A percentile compares a stretch with the other conserved stretches of the same genome.
Conservation (phyloP, 2,113 vertebrate genomes). For the Stomatorhinus ivindoensis region DNA sequence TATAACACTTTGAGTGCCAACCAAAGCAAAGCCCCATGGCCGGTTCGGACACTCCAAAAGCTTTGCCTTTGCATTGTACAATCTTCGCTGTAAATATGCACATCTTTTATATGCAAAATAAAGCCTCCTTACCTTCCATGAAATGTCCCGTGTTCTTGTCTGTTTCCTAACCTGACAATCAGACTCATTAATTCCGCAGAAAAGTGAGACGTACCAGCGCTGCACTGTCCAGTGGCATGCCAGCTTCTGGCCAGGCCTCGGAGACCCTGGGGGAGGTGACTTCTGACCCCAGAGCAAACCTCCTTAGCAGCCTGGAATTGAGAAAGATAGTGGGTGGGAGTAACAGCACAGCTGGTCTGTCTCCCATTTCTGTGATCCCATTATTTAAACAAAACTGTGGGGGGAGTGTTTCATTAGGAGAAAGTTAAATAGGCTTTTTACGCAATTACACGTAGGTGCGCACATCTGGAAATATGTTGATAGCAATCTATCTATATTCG, state of each 20-base stretch:
- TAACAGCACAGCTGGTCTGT: background rate
- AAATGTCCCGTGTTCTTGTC: background rate
- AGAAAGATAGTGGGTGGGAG: background rate
- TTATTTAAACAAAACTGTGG: background rate
- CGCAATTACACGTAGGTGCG: background rate
- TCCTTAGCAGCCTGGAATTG: background rate
- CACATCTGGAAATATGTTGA: background rate
- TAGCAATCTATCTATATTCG: background rate
- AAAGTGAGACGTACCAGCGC: background rate
- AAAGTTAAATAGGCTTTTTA: background rate
- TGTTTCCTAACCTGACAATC: background rate
- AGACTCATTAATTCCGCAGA: background rate
- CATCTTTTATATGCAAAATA: slow-evolving; percentile 55
- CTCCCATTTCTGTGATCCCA: background rate
- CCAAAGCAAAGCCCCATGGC: background rate
- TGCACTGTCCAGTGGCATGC: background rate
- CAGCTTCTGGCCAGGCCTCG: background rate
- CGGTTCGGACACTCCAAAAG: background rate
- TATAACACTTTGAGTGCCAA: background rate
- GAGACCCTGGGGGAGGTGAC: background rate
- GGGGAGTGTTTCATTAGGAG: background rate
- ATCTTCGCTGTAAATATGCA: slow-evolving; percentile 56
- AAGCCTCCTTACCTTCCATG: slow-evolving; percentile 39
- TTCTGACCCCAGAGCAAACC: background rate
- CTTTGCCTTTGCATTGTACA: background rate